Evolutionary conservation across 2,888 invertebrate genomes (phyloP), one percentile per base, ranked within the genome.

Genomic region (Lithophane leautieri): DNA sequence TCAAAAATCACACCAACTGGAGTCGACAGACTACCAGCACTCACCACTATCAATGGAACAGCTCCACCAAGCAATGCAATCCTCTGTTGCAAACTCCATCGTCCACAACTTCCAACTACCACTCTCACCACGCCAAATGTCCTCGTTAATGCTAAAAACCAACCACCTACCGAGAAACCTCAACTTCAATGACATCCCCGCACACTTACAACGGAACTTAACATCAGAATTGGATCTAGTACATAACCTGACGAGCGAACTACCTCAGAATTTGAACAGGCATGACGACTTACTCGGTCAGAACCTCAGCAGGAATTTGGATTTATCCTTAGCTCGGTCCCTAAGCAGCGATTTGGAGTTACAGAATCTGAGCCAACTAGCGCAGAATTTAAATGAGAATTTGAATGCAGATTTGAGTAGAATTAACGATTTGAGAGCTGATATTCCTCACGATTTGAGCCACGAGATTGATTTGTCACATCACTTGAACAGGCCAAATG

Each of bases 11-110:
- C 95, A 95, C 61, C 94, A 93, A 82, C 90, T 95, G 9, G 96
- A 96, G 16, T 50, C 76, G 14, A 78, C 88, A 0, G 96, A 96
- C 0, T 94, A 95, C 83, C 95, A 95, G 60, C 95, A 95, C 80
- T 90, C 94, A 0, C 88, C 93, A 0, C 91, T 96, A 85, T 95
- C 96, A 0, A 95, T 96, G 94, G 96, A 96, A 79, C 96, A 96
- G 75, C 90, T 96, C 0, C 96, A 96, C 70, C 95, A 96, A 88
- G 95, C 94, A 0, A 94, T 96, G 93, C 96, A 96, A 69, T 90
- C 94, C 0, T 92, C 95, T 0, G 88, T 96, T 0, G 90, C 92
- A 0, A 90, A 89, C 50, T 88, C 90, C 0, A 87, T 95, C 0
- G 92, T 93, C 0, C 96, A 96, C 83, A 96, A 95, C 85, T 94